Base-by-base conservation (phyloP, 1,140 invertebrate genomes). In the Mercenaria mercenaria region DNA sequence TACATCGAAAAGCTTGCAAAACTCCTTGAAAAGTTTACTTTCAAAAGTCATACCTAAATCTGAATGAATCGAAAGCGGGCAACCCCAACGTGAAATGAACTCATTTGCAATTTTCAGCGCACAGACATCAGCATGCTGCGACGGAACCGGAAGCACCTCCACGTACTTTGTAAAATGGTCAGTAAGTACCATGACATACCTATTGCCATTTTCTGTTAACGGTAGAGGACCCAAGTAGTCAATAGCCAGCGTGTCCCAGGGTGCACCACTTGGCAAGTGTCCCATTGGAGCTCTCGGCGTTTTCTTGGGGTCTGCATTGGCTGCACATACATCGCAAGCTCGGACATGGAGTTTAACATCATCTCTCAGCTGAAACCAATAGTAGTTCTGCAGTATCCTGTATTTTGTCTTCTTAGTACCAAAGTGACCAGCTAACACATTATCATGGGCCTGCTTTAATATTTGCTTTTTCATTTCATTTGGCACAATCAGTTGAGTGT, bases 381-480 rank as follows among this genome's bases (percentile, higher is more conserved):
- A 90, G 32, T 74, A 90, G 13, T 32, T n/a, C 8, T 77, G 23
- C 52, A 61, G 23, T 20, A 88, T 59, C 43, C 52, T 88, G 23
- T 74, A n/a, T 41, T 64, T 13, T 4, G 69, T 89, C 50, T 89
- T 91, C 56, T 87, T 52, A 15, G 23, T 32, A n/a, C 88, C 88
- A 6, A 91, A 37, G 50, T 90, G 88, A 23, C 88, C 91, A 23
- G 41, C 61, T 18, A 52, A 47, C 6, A 64, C 41, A 41, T 29
- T 59, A 37, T 64, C 69, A 90, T 91, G 90, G 23, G 56, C 61
- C 13, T 90, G 29, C n/a, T 90, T 47, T 26, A 91, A 50, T 1
- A 91, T 56, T 15, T 87, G 37, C 11, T 59, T 2, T 39, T 80
- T 52, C 23, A 87, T 29, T 4, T 8, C 43, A 18, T 76, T n/a